Percentiles rank a stretch among this genome's conserved stretches.
Conservation (phyloP, 2,113 vertebrate genomes). For the Carassius auratus region DNA sequence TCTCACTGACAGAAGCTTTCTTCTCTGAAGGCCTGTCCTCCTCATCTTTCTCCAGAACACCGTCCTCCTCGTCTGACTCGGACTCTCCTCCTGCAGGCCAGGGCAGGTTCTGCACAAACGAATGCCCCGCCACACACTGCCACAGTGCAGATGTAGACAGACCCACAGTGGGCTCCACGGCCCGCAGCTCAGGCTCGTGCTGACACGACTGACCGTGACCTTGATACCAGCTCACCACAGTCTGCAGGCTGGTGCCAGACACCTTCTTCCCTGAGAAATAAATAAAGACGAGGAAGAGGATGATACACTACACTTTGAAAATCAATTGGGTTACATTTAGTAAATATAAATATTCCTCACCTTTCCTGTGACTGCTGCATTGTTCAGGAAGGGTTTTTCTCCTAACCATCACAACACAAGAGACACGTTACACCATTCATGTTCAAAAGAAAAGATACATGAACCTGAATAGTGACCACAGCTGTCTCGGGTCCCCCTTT, state of each 20-base stretch:
- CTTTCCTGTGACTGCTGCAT: constrained; percentile 63
- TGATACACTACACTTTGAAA: no score
- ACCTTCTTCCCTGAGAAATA: constrained; percentile 73
- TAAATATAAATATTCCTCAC: constrained; percentile 53
- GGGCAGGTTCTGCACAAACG: constrained; percentile 86
- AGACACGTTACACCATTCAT: not conserved
- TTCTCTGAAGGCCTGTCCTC: not conserved
- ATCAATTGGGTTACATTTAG: not conserved
- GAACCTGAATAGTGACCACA: not conserved
- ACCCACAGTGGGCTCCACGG: constrained; percentile 79
- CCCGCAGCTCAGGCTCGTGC: constrained; percentile 82
- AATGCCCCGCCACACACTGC: constrained; percentile 85
- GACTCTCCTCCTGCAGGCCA: constrained; percentile 75
- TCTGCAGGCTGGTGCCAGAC: constrained; percentile 80
- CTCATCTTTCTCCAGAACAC: not conserved
- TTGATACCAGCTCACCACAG: constrained; percentile 87
- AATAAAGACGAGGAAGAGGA: not conserved
- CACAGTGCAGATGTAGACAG: constrained; percentile 83
- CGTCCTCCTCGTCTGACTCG: constrained; percentile 77
- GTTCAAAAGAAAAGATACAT: not conserved
- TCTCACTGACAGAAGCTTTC: constrained; percentile 24
- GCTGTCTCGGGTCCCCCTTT: not conserved
- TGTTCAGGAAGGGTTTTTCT: constrained; percentile 61
- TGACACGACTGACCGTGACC: constrained; percentile 83
- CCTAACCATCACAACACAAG: constrained; percentile 58